Percentiles rank a stretch among this genome's conserved stretches.
phyloP scores from a whole-genome alignment of 2,113 vertebrate genomes.

The Dromiciops gliroides region DNA sequence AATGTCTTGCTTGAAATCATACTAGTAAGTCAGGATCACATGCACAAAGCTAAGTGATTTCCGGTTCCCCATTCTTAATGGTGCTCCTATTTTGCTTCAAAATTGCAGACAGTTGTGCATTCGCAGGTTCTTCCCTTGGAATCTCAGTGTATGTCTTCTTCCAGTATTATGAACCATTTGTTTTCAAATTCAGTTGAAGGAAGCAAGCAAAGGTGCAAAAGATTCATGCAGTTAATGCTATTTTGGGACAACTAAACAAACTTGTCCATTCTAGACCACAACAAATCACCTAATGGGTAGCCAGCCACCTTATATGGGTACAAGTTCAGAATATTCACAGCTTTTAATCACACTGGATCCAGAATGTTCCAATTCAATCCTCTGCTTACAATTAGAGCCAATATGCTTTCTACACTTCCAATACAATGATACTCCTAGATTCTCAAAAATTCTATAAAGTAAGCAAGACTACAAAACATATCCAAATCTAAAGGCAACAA shows the following conservation, averaged over 20 bases:
- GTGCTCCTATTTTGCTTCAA: neutral
- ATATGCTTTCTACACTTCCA: neutral
- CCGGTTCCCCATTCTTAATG: neutral
- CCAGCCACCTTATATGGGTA: neutral
- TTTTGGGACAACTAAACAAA: neutral
- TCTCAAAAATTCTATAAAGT: neutral
- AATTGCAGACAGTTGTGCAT: neutral
- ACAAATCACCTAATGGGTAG: neutral
- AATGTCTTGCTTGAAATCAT: neutral
- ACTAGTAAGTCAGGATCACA: neutral
- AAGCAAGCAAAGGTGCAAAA: slow-evolving; percentile 24
- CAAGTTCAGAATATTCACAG: neutral
- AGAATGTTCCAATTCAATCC: neutral
- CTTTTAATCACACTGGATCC: neutral
- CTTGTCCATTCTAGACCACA: neutral
- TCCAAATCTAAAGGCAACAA: slow-evolving; percentile 1
- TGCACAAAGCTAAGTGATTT: neutral
- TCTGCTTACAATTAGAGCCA: neutral
- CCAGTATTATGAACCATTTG: neutral
- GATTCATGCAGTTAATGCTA: slow-evolving; percentile 2
- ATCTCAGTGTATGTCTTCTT: slow-evolving; percentile 17
- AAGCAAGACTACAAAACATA: neutral
- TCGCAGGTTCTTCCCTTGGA: slow-evolving; percentile 38
- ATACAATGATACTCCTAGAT: neutral
- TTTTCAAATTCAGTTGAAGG: slow-evolving; percentile 8